Evolutionary conservation across 2,113 vertebrate genomes (phyloP), one percentile per base, ranked within the genome.

Genomic region (Tachycineta bicolor): DNA sequence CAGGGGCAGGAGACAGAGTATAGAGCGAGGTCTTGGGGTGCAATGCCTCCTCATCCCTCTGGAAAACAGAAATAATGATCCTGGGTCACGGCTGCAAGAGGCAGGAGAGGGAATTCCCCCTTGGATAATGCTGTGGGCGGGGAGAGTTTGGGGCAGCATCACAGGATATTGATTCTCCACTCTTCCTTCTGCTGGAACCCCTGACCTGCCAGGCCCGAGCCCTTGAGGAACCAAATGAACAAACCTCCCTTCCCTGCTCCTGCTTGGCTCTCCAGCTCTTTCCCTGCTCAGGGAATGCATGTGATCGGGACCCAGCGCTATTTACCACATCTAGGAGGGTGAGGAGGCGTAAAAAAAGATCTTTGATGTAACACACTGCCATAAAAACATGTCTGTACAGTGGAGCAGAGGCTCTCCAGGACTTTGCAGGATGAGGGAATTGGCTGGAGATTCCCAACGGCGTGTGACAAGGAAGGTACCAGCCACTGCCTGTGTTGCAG

Each of bases 401-500:
- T 1, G 14, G 83, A 94, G 79, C 85, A 70, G 87, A 87, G 80
- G 81, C 60, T 94, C 74, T 60, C 39, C 56, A 16, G 65, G 81
- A 87, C 83, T 87, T 44, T 39, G 23, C 67, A 73, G 87, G 69
- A 8, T 12, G 65, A 83, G 50, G 59, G 79, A 39, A 53, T 53
- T 47, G 89, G 75, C 55, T 69, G 71, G 92, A 23, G 67, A 13
- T 77, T 93, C 78, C 83, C 96, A 89, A 3, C 14, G 70, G 55
- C n/a, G 2, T 5, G 10, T 18, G 65, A 12, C 47, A 29, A 73
- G 49, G 69, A 77, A 25, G 2, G 47, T 2, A 21, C 68, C 11
- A 34, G 33, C 41, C 47, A 21, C n/a, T 23, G 59, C 63, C 58
- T 62, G 9, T 9, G 5, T 4, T 7, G 23, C 85, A 83, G 62